A percentile compares a stretch with the other conserved stretches of the same genome.
phyloP scores from a whole-genome alignment of 2,888 invertebrate genomes.

The Sphaerophoria rueppellii region DNA sequence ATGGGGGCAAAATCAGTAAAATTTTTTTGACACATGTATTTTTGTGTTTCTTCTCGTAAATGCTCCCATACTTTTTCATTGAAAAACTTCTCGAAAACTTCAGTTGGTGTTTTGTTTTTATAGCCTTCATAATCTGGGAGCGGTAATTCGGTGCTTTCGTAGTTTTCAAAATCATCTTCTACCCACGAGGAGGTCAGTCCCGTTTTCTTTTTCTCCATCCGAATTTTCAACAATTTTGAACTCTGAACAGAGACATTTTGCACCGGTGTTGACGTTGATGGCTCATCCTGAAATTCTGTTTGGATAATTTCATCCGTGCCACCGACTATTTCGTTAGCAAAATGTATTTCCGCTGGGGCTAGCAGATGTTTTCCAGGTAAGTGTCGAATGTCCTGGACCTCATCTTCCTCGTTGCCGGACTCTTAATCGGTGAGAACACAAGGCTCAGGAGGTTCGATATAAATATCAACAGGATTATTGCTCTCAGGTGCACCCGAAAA shows the following conservation, averaged over 20 bases:
- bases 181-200: neutral
- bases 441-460: constrained; percentile 16
- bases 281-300: neutral
- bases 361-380: neutral
- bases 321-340: neutral
- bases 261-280: constrained; percentile 5
- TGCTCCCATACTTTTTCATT: neutral
- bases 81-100: constrained; percentile 12
- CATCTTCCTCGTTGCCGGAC: constrained; percentile 10
- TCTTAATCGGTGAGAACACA: neutral
- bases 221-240: neutral
- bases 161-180: neutral
- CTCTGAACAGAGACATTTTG: neutral
- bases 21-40: neutral
- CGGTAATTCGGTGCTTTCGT: neutral
- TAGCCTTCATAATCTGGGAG: neutral
- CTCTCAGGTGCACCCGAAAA: neutral
- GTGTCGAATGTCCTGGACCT: neutral
- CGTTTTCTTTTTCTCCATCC: neutral
- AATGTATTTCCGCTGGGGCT: neutral
- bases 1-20: neutral
- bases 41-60: neutral
- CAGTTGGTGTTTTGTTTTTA: neutral
- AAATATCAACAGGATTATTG: neutral
- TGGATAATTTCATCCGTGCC: neutral